Conservation (phyloP, 2,888 invertebrate genomes). For the Mesoligia furuncula region DNA sequence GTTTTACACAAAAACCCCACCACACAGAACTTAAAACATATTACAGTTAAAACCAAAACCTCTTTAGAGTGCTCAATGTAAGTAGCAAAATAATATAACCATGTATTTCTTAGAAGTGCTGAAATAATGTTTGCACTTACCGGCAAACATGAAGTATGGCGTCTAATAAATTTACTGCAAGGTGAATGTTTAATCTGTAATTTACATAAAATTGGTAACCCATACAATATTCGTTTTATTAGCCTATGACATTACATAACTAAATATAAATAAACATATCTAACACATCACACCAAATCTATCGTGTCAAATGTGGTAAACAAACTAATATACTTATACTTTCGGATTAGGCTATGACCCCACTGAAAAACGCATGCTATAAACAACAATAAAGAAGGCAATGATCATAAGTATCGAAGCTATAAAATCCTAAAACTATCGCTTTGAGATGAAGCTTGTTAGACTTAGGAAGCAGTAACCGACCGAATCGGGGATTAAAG, state of each 20-base stretch:
- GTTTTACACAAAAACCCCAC: constrained; percentile 27
- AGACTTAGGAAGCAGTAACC: constrained; percentile 70
- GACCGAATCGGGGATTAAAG: constrained; percentile 65
- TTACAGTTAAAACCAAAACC: constrained; percentile 48
- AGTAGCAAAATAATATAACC: constrained; percentile 57
- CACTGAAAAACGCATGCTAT: constrained; percentile 75
- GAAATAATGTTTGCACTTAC: constrained; percentile 82
- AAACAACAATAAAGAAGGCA: constrained; percentile 59
- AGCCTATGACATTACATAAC: constrained; percentile 4
- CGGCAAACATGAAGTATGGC: constrained; percentile 83
- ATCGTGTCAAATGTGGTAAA: constrained; percentile 23
- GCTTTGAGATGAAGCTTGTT: constrained; percentile 77
- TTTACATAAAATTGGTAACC: constrained; percentile 69
- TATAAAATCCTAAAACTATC: constrained; percentile 71
- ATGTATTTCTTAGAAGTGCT: constrained; percentile 57
- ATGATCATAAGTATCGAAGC: constrained; percentile 70
- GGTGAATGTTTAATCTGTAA: constrained; percentile 87
- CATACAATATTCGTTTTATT: constrained; percentile 33
- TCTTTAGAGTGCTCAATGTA: constrained; percentile 56
- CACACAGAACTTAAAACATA: constrained; percentile 33
- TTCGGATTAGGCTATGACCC: constrained; percentile 76
- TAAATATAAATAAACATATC: constrained; percentile 26
- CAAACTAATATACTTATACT: constrained; percentile 2
- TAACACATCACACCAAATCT: constrained; percentile 12
- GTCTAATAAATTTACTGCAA: constrained; percentile 87